phyloP scores from a whole-genome alignment of 2,888 invertebrate species.

The Amorpha juglandis region DNA sequence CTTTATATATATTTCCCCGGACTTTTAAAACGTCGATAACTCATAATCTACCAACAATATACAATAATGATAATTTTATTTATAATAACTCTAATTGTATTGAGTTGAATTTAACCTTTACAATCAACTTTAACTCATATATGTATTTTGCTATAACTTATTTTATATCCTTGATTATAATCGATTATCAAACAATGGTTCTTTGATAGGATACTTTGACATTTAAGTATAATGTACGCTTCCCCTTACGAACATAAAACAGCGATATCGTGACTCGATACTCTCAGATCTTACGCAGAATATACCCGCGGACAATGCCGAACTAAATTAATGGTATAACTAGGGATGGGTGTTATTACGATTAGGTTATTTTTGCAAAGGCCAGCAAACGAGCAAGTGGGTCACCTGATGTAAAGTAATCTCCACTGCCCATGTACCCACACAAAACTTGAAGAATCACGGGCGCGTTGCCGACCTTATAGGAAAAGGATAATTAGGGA shows the following conservation, averaged over 20 bases:
- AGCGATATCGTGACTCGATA: conserved; percentile 8
- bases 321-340: neutral
- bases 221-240: neutral
- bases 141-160: neutral
- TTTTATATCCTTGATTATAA: neutral
- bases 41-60: no score
- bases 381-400: no score
- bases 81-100: neutral
- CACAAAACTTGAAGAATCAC: no score
- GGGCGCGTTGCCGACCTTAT: no score
- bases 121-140: neutral
- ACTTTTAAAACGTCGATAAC: no score
- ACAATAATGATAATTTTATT: no score
- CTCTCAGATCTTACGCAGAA: neutral
- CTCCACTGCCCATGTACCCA: no score
- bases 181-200: neutral
- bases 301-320: neutral
- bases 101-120: neutral
- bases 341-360: neutral
- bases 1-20: no score
- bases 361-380: neutral
- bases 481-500: no score
- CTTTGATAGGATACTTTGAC: neutral
- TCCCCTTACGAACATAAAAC: neutral
- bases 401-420: no score